Evolutionary conservation across 92 coral and sea anemone genomes (phyloP).

Genomic region (Galaxea fascicularis): DNA sequence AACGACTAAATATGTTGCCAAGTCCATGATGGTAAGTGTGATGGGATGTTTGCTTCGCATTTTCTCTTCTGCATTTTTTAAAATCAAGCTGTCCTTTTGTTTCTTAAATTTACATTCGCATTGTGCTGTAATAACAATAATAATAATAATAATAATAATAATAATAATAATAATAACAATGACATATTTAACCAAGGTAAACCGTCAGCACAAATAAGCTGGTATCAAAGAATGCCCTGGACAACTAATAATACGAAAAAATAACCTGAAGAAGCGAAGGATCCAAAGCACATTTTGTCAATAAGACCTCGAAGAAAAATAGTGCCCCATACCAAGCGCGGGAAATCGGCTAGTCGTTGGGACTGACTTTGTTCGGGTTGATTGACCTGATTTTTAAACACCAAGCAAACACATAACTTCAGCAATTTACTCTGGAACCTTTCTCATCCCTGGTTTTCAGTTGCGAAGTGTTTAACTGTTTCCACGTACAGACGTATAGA

Average conservation of each 20-base stretch:
- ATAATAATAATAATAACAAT: no score
- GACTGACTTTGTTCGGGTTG: constrained; percentile 2
- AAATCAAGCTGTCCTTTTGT: not conserved
- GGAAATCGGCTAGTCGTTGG: not conserved
- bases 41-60: not conserved
- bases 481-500: no score
- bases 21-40: constrained; percentile 76
- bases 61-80: not conserved
- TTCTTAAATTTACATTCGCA: not conserved
- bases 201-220: no score
- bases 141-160: not conserved
- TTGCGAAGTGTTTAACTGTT: not conserved
- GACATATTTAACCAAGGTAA: no score
- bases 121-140: not conserved
- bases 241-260: no score
- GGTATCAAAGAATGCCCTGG: no score
- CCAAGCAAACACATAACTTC: not conserved
- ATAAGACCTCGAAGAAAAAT: not conserved
- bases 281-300: not conserved
- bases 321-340: not conserved
- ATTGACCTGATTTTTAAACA: not conserved
- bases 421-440: not conserved
- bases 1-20: constrained; percentile 75
- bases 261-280: no score
- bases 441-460: not conserved